phyloP scores from a whole-genome alignment of 1,140 invertebrate species.

The Papilio polyxenes region DNA sequence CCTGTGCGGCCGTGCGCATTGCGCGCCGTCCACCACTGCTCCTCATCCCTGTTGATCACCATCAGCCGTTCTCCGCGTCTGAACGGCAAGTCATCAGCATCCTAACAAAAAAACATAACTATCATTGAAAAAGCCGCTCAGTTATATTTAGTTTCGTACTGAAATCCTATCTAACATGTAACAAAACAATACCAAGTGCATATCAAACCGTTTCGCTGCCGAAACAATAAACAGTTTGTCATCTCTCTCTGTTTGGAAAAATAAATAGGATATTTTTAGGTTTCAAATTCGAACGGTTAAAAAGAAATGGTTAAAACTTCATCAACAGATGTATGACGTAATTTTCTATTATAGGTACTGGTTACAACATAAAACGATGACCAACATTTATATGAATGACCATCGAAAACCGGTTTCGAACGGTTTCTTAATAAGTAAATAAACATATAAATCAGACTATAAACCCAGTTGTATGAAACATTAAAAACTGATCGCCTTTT shows the following conservation, averaged over 20 bases:
- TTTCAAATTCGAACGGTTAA: too few species aligned
- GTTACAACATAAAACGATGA: background rate
- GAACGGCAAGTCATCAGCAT: conserved; percentile 97
- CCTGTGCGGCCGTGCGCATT: conserved; percentile 93
- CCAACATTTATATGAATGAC: background rate
- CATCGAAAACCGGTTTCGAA: background rate
- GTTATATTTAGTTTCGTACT: too few species aligned
- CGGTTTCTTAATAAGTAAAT: conserved; percentile 15
- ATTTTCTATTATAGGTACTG: background rate
- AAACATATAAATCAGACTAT: conserved; percentile 1
- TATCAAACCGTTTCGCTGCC: too few species aligned
- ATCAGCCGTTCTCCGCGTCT: conserved; percentile 94
- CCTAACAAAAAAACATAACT: conserved; percentile 80
- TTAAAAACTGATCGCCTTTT: conserved; percentile 20
- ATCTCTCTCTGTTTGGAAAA: too few species aligned
- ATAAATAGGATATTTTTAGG: too few species aligned
- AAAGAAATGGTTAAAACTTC: too few species aligned
- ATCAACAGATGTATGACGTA: too few species aligned
- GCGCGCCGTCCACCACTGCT: conserved; percentile 98
- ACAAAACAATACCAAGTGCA: too few species aligned
- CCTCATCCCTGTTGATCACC: conserved; percentile 96
- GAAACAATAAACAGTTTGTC: too few species aligned
- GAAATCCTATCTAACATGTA: too few species aligned
- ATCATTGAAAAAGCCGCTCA: too few species aligned
- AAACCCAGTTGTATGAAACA: conserved; percentile 3